Evolutionary conservation across 2,797 vertebrate species (phyloP), one percentile per base, ranked within the genome.

Genomic region (Sarcoramphus papa): DNA sequence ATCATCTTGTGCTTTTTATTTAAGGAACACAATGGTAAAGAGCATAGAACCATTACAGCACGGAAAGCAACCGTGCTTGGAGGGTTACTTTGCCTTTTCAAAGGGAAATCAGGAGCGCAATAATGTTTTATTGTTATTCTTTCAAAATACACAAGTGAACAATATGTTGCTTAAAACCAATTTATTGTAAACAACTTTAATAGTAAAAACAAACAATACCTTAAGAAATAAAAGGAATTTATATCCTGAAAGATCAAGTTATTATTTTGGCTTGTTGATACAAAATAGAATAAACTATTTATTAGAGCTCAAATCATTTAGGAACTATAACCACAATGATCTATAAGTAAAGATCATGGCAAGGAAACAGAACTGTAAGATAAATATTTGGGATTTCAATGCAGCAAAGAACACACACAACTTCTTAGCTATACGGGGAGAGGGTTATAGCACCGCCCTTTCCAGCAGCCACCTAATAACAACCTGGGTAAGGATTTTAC

Each of bases 1-100:
- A 96, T 91, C 88, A 82, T 92, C 90, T 87, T 81, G 90, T 94
- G 90, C 88, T 88, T 91, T 85, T 97, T 96, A 96, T 96, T 97
- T 96, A 88, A 90, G 53, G 94, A 96, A 96, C 87, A 94, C 96
- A 97, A 95, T 96, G 73, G 90, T 31, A 51, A 74, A 86, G 75
- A 91, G 79, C 30, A 51, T 41, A 24, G 35, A 88, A 84, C 28
- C 43, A 88, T 88, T 86, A 88, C 51, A 78, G 73, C 48, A 59
- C 0, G 15, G 88, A 91, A 93, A 73, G 88, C n/a, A 68, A 41
- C 51, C 2, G 6, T 19, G 31, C 84, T 94, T 59, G 67, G 60
- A 92, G 69, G 45, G 62, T 21, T 91, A 53, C 81, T 86, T 88
- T 83, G 86, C 85, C 68, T 92, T 92, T 96, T 86, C 57, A 85